phyloP scores from a whole-genome alignment of 2,797 vertebrate genomes.

The Sebastes iracundus region DNA sequence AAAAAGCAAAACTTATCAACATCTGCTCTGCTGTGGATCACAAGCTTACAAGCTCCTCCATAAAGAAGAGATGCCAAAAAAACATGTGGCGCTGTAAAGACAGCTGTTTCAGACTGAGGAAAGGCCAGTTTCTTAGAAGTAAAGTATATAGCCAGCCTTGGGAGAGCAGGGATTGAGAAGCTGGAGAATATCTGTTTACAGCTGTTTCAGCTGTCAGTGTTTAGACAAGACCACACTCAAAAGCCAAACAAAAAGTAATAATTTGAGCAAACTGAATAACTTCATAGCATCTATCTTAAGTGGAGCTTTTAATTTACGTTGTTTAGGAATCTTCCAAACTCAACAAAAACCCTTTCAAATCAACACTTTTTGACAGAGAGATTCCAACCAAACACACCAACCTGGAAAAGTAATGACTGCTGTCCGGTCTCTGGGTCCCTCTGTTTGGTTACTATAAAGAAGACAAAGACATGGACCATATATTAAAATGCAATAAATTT shows the following conservation, averaged over 20 bases:
- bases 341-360: background rate
- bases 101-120: background rate
- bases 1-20: background rate
- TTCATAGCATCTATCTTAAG: background rate
- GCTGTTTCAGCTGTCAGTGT: background rate
- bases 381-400: conserved; percentile 51
- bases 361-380: background rate
- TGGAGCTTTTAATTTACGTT: background rate
- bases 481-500: background rate
- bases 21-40: background rate
- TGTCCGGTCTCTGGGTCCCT: conserved; percentile 93
- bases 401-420: conserved; percentile 98
- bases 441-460: conserved; percentile 92
- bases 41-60: background rate
- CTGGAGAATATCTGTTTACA: background rate
- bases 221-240: background rate
- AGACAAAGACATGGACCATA: background rate
- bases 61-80: background rate
- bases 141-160: background rate
- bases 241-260: background rate
- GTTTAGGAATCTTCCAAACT: background rate
- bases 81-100: background rate
- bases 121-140: background rate
- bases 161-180: background rate
- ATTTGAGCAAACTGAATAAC: background rate